phyloP scores from a whole-genome alignment of 2,113 vertebrate genomes.

The Heterotilapia buettikoferi region DNA sequence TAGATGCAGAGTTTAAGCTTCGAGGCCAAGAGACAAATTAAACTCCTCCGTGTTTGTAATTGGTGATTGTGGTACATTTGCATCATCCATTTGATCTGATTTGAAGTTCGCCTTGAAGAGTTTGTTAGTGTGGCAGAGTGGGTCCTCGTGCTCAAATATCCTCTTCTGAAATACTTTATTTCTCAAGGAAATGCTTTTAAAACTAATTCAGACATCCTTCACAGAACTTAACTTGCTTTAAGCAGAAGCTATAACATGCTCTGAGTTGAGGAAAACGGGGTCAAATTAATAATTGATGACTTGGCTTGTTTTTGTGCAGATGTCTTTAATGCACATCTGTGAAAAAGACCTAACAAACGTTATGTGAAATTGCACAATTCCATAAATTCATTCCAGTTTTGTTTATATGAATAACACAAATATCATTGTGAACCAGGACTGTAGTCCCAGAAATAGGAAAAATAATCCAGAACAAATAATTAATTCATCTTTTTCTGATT shows the following conservation, averaged over 20 bases:
- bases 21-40: background rate
- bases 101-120: background rate
- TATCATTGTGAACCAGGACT: background rate
- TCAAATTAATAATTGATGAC: background rate
- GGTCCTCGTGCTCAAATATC: background rate
- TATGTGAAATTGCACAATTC: background rate
- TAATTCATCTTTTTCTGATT: background rate
- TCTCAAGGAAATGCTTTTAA: background rate
- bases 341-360: background rate
- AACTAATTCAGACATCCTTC: background rate
- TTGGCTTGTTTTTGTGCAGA: background rate
- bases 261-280: background rate
- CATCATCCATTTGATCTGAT: background rate
- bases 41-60: background rate
- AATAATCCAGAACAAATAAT: background rate
- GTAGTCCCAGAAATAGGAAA: background rate
- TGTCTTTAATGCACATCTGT: background rate
- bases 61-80: background rate
- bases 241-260: background rate
- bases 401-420: background rate
- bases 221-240: background rate
- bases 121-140: background rate
- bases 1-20: background rate
- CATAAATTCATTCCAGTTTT: background rate
- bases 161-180: background rate